phyloP scores from a whole-genome alignment of 2,888 invertebrate genomes.

The Entomobrya multifasciata region DNA sequence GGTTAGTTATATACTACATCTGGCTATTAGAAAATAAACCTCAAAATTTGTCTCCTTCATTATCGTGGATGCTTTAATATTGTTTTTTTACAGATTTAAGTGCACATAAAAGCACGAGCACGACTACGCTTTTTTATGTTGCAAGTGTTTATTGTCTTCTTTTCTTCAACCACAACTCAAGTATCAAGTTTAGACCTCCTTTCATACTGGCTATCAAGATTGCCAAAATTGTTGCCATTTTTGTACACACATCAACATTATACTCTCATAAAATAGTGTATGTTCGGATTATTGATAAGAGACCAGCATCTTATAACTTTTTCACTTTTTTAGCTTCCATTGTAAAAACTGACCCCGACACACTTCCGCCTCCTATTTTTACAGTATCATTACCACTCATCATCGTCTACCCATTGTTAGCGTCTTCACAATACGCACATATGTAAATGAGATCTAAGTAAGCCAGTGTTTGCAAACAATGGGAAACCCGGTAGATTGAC shows the following conservation, averaged over 20 bases:
- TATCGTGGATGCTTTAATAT: too few relatives aligned
- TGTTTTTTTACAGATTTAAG: slow-evolving; percentile 16
- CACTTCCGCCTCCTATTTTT: slow-evolving; percentile 73
- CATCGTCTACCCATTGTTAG: slow-evolving; percentile 57
- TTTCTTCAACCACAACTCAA: neutral
- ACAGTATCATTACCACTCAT: slow-evolving; percentile 41
- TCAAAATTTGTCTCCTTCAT: too few relatives aligned
- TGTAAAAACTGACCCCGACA: slow-evolving; percentile 76
- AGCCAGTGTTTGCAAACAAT: slow-evolving; percentile 39
- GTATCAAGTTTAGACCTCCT: slow-evolving; percentile 58
- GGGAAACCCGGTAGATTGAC: slow-evolving; percentile 7
- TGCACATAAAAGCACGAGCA: slow-evolving; percentile 38
- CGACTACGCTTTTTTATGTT: slow-evolving; percentile 37
- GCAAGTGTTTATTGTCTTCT: slow-evolving; percentile 19
- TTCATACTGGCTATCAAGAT: slow-evolving; percentile 53
- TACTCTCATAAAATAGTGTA: neutral
- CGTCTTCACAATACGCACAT: slow-evolving; percentile 43
- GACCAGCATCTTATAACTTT: neutral
- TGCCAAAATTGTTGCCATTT: slow-evolving; percentile 60
- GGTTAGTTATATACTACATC: too few relatives aligned
- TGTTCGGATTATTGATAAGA: neutral
- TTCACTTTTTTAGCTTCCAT: slow-evolving; percentile 2
- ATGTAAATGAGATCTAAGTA: slow-evolving; percentile 36
- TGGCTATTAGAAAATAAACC: too few relatives aligned
- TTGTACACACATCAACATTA: slow-evolving; percentile 8